A percentile compares a stretch with the other conserved stretches of the same genome.
These are phyloP conservation scores for Villa cingulata DNA, from an alignment of 2,888 invertebrate genomes.

Conservation along the genomic window DNA sequence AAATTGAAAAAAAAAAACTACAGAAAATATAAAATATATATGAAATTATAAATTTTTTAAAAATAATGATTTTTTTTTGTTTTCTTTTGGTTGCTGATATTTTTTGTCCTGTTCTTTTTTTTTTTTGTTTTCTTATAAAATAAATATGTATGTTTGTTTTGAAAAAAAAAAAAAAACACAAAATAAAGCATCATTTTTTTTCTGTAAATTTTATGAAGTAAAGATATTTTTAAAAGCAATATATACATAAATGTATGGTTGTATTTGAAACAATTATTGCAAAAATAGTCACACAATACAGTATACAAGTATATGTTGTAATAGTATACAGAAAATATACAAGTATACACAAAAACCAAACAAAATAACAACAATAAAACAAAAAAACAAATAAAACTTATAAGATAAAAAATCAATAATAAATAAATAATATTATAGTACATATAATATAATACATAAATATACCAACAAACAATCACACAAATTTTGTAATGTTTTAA, in stretches of 20 bases:
- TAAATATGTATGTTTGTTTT: neutral
- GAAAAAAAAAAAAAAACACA: neutral
- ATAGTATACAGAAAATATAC: too few relatives aligned
- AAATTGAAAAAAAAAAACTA: constrained; percentile 19
- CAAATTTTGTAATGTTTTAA: neutral
- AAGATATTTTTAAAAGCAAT: too few relatives aligned
- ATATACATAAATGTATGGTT: too few relatives aligned
- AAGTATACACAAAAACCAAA: too few relatives aligned
- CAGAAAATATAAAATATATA: neutral
- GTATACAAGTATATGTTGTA: too few relatives aligned
- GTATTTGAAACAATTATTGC: too few relatives aligned
- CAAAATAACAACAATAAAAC: too few relatives aligned
- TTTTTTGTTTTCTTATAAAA: neutral
- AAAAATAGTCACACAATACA: too few relatives aligned
- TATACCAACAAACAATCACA: constrained; percentile 1
- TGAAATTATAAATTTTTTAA: too few relatives aligned
- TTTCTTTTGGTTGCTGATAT: too few relatives aligned
- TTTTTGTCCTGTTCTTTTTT: neutral
- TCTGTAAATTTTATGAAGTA: neutral
- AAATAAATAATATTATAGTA: neutral
- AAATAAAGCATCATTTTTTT: neutral
- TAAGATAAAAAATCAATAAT: constrained; percentile 4
- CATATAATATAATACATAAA: neutral
- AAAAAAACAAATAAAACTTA: too few relatives aligned
- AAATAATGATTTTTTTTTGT: too few relatives aligned